Percentiles rank a stretch among this genome's conserved stretches.
phyloP scores from a whole-genome alignment of 2,797 vertebrate species.

The Uromys caudimaculatus region DNA sequence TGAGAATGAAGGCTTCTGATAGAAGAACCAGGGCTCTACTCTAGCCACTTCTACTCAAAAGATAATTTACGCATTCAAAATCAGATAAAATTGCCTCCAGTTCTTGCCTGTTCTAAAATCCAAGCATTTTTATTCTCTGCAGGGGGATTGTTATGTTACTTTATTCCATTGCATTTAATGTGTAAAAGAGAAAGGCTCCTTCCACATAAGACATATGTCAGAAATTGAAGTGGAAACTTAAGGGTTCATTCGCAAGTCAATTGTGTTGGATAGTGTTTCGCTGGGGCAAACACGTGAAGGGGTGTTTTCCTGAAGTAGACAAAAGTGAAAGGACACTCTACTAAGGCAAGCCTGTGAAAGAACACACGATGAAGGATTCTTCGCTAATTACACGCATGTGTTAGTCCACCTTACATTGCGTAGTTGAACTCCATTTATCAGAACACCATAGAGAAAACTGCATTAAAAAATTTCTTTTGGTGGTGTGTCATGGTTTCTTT shows the following conservation, averaged over 20 bases:
- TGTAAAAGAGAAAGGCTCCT: background rate
- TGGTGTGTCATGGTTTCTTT: background rate
- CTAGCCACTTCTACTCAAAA: background rate
- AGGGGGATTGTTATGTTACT: rapidly evolving
- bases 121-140: background rate
- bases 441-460: background rate
- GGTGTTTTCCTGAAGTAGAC: too few relatives aligned
- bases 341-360: too few relatives aligned
- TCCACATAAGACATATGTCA: background rate
- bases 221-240: too few relatives aligned
- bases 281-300: too few relatives aligned
- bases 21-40: background rate
- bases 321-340: too few relatives aligned
- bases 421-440: background rate
- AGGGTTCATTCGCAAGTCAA: too few relatives aligned
- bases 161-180: background rate
- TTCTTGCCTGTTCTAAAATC: slow-evolving; percentile 24
- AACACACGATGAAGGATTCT: too few relatives aligned
- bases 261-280: too few relatives aligned
- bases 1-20: background rate
- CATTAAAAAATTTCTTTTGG: background rate
- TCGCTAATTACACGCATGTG: background rate
- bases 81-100: background rate
- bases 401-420: background rate
- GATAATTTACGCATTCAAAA: background rate